phyloP scores from a whole-genome alignment of 2,797 vertebrate genomes.

The Bovichtus diacanthus region DNA sequence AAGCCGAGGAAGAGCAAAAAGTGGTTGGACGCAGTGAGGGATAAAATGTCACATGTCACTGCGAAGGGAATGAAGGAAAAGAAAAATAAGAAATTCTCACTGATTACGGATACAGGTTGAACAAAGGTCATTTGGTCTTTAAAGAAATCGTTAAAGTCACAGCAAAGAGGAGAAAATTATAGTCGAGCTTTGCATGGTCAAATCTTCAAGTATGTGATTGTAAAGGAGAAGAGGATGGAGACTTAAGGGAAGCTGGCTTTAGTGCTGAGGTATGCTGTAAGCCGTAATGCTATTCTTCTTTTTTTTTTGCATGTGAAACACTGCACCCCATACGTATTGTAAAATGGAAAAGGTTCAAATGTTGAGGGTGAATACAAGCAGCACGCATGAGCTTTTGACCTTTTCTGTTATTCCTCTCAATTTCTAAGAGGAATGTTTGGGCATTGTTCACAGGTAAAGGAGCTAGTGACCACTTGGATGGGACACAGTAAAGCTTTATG shows the following conservation, averaged over 20 bases:
- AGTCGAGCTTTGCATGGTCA: background rate
- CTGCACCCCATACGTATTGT: no score
- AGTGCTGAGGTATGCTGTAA: background rate
- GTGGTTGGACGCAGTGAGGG: background rate
- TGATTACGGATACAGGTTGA: background rate
- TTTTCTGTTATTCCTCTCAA: background rate
- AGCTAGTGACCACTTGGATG: background rate
- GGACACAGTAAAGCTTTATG: background rate
- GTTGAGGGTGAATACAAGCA: fast-evolving
- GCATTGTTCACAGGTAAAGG: background rate
- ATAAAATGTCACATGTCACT: background rate
- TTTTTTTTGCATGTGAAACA: background rate
- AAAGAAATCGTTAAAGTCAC: background rate
- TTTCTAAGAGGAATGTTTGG: background rate
- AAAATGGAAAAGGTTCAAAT: background rate
- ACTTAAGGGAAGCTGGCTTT: background rate
- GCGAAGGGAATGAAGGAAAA: background rate
- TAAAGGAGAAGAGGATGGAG: background rate
- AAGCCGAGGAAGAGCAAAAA: background rate
- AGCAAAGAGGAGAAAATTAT: background rate
- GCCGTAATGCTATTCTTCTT: background rate
- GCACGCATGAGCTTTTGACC: background rate
- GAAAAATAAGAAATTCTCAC: background rate
- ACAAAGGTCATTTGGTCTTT: background rate
- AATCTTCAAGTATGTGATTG: background rate